Conservation (phyloP, 1,140 invertebrate species). For the Drosophila biarmipes region DNA sequence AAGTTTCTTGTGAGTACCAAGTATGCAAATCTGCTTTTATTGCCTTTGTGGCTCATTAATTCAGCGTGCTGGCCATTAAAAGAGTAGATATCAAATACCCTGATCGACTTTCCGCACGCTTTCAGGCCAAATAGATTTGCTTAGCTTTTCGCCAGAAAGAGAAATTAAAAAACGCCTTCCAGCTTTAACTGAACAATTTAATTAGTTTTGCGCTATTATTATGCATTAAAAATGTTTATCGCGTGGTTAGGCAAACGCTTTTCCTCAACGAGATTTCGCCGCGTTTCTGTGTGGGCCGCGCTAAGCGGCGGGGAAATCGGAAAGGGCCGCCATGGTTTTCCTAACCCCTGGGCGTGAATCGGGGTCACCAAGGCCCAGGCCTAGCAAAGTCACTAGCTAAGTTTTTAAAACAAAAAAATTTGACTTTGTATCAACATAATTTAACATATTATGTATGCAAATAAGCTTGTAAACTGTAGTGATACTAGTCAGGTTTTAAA, state of each 20-base stretch:
- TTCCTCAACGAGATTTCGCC: constrained; percentile 49
- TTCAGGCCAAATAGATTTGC: constrained; percentile 28
- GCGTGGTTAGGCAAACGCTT: constrained; percentile 59
- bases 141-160: constrained; percentile 23
- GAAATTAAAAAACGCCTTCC: constrained; percentile 18
- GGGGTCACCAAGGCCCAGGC: not conserved
- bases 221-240: constrained; percentile 66
- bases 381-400: not conserved
- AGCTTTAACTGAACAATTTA: constrained; percentile 40
- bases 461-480: too few relatives aligned
- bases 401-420: too few relatives aligned
- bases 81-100: constrained; percentile 1
- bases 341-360: constrained; percentile 5
- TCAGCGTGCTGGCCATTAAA: not conserved
- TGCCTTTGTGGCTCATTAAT: constrained; percentile 11
- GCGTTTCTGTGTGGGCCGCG: constrained; percentile 29
- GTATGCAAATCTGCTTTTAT: not conserved
- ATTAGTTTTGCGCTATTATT: constrained; percentile 58
- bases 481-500: too few relatives aligned
- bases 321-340: constrained; percentile 5
- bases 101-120: constrained; percentile 20
- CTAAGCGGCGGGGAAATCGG: not conserved
- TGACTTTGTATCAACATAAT: too few relatives aligned
- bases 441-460: too few relatives aligned
- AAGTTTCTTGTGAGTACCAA: too few relatives aligned